These are phyloP conservation scores for Pantherophis vulpinus DNA, from an alignment of 2,797 vertebrate species.

Conservation along the genomic window DNA sequence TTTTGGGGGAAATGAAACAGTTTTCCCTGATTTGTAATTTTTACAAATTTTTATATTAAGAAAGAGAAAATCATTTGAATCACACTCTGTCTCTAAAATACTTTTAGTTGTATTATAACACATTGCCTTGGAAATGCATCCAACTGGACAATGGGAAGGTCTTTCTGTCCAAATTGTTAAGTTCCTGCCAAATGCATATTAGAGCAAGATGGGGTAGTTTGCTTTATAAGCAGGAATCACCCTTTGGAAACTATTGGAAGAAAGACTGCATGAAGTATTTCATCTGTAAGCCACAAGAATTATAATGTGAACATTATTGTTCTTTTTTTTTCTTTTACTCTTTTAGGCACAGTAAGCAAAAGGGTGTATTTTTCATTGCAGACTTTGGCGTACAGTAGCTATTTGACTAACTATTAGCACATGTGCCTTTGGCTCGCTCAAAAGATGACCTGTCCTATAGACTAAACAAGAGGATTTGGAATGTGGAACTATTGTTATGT, in stretches of 20 bases:
- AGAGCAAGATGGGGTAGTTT: background rate
- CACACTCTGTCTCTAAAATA: background rate
- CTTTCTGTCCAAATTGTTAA: slow-evolving; percentile 1
- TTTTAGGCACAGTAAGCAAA: slow-evolving; percentile 42
- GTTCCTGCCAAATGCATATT: background rate
- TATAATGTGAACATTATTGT: slow-evolving; percentile 24
- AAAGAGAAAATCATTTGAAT: background rate
- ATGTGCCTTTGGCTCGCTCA: slow-evolving; percentile 48
- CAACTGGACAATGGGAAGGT: background rate
- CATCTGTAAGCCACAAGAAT: slow-evolving; percentile 29
- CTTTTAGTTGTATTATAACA: background rate
- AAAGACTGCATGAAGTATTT: slow-evolving; percentile 33
- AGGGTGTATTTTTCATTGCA: slow-evolving; percentile 17
- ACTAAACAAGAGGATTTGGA: slow-evolving; percentile 64
- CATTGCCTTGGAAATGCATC: background rate
- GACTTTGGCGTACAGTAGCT: slow-evolving; percentile 39
- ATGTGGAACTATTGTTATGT: slow-evolving; percentile 42
- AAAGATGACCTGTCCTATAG: slow-evolving; percentile 61
- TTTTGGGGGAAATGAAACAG: background rate
- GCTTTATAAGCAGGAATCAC: background rate
- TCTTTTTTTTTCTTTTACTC: slow-evolving; percentile 35
- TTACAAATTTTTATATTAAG: background rate
- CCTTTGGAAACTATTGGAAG: slow-evolving; percentile 43
- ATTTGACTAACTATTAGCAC: slow-evolving; percentile 58
- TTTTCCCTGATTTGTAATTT: background rate